Percentiles rank a stretch among this genome's conserved stretches.
Conservation (phyloP, 2,113 vertebrate genomes). For the Proterorhinus semilunaris region DNA sequence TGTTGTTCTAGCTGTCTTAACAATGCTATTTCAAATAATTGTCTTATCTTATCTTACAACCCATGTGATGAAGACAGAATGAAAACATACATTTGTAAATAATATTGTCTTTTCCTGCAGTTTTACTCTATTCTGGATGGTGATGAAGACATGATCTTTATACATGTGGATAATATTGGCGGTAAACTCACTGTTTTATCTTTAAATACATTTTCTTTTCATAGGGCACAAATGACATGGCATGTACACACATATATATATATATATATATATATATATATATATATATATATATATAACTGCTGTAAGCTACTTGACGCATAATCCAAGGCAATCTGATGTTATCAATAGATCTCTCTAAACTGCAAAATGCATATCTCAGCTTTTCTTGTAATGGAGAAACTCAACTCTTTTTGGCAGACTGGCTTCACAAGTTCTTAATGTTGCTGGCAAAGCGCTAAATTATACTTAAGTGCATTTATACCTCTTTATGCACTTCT, state of each 20-base stretch:
- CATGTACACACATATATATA: neutral
- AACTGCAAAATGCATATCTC: neutral
- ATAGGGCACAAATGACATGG: slow-evolving; percentile 15
- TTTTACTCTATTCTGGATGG: slow-evolving; percentile 83
- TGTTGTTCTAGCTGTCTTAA: too few species aligned
- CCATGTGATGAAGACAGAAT: too few species aligned
- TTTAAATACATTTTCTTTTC: neutral
- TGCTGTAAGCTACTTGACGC: too few species aligned
- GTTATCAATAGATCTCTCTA: neutral
- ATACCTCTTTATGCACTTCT: slow-evolving; percentile 15
- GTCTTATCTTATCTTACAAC: too few species aligned
- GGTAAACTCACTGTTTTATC: slow-evolving; percentile 52
- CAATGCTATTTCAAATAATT: too few species aligned
- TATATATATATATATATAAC: too few species aligned
- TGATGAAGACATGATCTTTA: slow-evolving; percentile 82
- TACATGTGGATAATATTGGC: slow-evolving; percentile 83
- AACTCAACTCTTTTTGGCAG: slow-evolving; percentile 16
- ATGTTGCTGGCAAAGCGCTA: slow-evolving; percentile 66
- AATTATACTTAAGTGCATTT: slow-evolving; percentile 23
- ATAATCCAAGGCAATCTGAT: neutral
- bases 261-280: too few species aligned
- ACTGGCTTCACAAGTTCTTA: slow-evolving; percentile 63
- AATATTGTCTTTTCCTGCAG: slow-evolving; percentile 52
- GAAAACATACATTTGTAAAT: neutral
- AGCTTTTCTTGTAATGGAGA: slow-evolving; percentile 52